Percentiles rank a stretch among this genome's conserved stretches.
phyloP scores from a whole-genome alignment of 1,140 invertebrate species.

The Geopemphigus sp. region DNA sequence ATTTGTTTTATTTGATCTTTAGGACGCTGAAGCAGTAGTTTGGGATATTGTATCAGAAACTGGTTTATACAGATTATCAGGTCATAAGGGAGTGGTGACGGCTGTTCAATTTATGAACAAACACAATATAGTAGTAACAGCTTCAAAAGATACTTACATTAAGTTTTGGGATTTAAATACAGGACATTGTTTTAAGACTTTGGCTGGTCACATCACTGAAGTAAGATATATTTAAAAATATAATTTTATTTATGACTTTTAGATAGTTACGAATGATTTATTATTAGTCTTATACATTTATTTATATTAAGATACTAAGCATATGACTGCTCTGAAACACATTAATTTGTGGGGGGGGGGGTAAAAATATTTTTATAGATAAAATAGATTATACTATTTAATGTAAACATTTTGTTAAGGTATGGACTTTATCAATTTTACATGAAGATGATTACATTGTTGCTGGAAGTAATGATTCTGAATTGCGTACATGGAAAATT shows the following conservation, averaged over 20 bases:
- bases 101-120: slow-evolving; percentile 76
- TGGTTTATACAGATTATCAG: slow-evolving; percentile 83
- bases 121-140: slow-evolving; percentile 78
- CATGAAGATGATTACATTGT: slow-evolving; percentile 79
- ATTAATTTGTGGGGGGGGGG: too few relatives aligned
- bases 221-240: slow-evolving; percentile 55
- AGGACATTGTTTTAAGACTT: slow-evolving; percentile 92
- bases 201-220: slow-evolving; percentile 76
- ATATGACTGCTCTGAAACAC: too few relatives aligned
- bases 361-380: too few relatives aligned
- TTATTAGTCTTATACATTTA: too few relatives aligned
- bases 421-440: slow-evolving; percentile 81
- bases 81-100: slow-evolving; percentile 91
- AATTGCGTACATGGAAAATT: slow-evolving; percentile 81
- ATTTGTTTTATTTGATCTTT: slow-evolving; percentile 48
- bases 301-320: too few relatives aligned
- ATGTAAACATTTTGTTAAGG: slow-evolving; percentile 58
- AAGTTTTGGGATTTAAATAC: slow-evolving; percentile 98
- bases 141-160: slow-evolving; percentile 90
- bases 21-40: slow-evolving; percentile 90
- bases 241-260: too few relatives aligned
- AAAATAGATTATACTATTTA: not conserved
- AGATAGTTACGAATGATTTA: too few relatives aligned
- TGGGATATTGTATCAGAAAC: slow-evolving; percentile 92
- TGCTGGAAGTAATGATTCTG: slow-evolving; percentile 79